phyloP scores from a whole-genome alignment of 53 echinoderm and acorn worm species.

The Antedon mediterranea region DNA sequence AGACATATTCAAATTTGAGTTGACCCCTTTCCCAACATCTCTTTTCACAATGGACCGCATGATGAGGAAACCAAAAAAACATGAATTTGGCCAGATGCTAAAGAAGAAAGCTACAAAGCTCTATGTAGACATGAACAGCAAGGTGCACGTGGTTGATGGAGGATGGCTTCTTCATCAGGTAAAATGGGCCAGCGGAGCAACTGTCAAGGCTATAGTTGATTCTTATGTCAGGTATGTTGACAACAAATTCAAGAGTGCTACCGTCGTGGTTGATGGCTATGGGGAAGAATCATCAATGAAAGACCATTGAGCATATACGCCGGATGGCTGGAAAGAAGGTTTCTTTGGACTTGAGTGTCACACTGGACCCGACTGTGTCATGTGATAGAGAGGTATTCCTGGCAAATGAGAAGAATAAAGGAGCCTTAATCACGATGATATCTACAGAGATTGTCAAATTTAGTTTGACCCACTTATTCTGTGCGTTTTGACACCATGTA shows the following conservation, averaged over 20 bases:
- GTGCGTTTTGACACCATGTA: no score
- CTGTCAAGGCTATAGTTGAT: conserved; percentile 22
- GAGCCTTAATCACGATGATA: conserved; percentile 25
- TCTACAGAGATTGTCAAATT: conserved; percentile 18
- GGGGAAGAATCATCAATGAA: conserved; percentile 28
- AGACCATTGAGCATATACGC: conserved; percentile 44
- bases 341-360: conserved; percentile 27
- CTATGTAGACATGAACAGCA: conserved; percentile 13
- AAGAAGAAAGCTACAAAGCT: conserved; percentile 18
- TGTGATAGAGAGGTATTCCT: conserved; percentile 41
- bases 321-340: conserved; percentile 26
- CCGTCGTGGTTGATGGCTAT: conserved; percentile 38
- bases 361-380: conserved; percentile 24
- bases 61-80: conserved; percentile 33
- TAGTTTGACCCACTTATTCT: no score
- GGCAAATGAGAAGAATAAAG: conserved; percentile 47
- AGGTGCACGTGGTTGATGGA: conserved; percentile 35
- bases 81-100: conserved; percentile 42
- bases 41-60: conserved; percentile 36
- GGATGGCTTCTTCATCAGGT: conserved; percentile 45
- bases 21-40: conserved; percentile 39
- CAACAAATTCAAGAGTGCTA: conserved; percentile 25
- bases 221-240: conserved; percentile 21
- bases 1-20: conserved; percentile 33
- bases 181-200: conserved; percentile 26